Percentiles rank a stretch among this genome's conserved stretches.
Evolutionary conservation across 1,140 invertebrate species (phyloP).

Genomic region (Cotesia typhae): DNA sequence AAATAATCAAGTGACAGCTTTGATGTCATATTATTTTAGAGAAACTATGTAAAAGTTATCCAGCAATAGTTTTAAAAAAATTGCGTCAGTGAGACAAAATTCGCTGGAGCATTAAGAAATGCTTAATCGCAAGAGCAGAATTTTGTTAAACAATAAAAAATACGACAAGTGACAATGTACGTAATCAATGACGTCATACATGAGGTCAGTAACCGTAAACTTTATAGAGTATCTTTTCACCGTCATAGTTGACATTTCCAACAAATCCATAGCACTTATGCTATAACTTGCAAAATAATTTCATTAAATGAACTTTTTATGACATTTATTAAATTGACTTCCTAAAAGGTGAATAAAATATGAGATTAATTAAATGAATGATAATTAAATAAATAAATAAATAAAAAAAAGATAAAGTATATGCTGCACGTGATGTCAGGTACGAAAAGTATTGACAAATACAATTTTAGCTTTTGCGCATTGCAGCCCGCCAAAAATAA

Average conservation of each 20-base stretch:
- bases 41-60: no score
- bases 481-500: constrained; percentile 21
- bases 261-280: neutral
- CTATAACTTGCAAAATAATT: neutral
- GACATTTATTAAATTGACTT: neutral
- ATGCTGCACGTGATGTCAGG: no score
- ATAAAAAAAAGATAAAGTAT: neutral
- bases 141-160: neutral
- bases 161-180: neutral
- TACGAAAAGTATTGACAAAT: constrained; percentile 24
- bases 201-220: constrained; percentile 26
- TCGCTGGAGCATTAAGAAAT: no score
- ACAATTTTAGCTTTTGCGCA: constrained; percentile 14
- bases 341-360: no score
- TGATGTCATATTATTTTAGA: no score
- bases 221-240: constrained; percentile 6
- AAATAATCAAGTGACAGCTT: no score
- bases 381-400: neutral
- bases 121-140: no score
- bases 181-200: constrained; percentile 31
- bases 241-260: neutral
- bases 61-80: no score
- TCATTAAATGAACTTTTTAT: neutral
- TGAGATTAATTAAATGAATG: neutral
- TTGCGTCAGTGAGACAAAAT: no score